Evolutionary conservation across 2,113 vertebrate species (phyloP).

Genomic region (Periophthalmus modestus): DNA sequence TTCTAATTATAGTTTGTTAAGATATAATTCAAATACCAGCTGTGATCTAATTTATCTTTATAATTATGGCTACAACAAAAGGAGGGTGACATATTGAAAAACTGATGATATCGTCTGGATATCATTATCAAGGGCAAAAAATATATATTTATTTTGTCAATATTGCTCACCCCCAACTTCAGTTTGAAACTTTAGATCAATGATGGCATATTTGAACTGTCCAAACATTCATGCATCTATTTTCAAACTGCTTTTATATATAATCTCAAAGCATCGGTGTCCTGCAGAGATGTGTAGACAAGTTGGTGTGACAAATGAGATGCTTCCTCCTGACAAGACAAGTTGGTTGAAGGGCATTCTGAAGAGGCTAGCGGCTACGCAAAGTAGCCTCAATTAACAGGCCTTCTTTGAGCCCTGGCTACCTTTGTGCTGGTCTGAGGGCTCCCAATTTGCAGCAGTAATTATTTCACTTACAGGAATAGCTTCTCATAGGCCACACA

Average conservation of each 20-base stretch:
- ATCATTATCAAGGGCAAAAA: too few species aligned
- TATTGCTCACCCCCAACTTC: not conserved
- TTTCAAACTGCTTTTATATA: not conserved
- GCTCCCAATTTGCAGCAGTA: conserved; percentile 63
- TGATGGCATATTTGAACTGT: not conserved
- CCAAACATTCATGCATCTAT: not conserved
- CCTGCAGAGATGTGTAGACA: not conserved
- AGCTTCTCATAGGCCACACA: conserved; percentile 30
- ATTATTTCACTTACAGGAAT: conserved; percentile 69
- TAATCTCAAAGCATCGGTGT: not conserved
- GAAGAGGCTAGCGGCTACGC: conserved; percentile 32
- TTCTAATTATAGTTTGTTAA: too few species aligned
- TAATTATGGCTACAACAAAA: too few species aligned
- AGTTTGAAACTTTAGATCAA: not conserved
- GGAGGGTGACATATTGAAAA: too few species aligned
- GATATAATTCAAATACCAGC: too few species aligned
- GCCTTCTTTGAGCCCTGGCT: conserved; percentile 48
- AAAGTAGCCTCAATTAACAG: conserved; percentile 62
- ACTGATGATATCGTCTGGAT: too few species aligned
- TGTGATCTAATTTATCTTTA: too few species aligned
- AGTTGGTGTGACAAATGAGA: conserved; percentile 35
- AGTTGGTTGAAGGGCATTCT: conserved; percentile 47
- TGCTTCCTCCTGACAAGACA: conserved; percentile 27
- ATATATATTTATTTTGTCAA: too few species aligned
- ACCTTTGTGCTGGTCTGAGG: conserved; percentile 44